Conservation (phyloP, 2,113 vertebrate genomes). For the Meriones unguiculatus region DNA sequence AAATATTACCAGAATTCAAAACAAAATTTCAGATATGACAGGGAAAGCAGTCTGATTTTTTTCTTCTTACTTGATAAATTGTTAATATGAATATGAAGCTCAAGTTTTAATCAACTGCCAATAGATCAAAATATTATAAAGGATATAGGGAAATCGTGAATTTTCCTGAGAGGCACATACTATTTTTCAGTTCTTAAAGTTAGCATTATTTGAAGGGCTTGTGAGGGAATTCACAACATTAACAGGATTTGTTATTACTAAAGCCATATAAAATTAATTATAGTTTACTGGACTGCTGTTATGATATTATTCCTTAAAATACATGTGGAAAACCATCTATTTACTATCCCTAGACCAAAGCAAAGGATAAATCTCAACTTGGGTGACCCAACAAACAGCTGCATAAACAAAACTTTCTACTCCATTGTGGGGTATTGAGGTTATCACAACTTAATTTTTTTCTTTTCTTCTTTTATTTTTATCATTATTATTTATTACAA, state of each 20-base stretch:
- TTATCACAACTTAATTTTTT: too few relatives aligned
- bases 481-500: too few relatives aligned
- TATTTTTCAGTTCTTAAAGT: not conserved
- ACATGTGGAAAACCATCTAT: too few relatives aligned
- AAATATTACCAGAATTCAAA: not conserved
- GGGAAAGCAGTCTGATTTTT: not conserved
- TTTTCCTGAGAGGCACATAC: not conserved
- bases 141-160: not conserved
- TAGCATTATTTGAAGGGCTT: not conserved
- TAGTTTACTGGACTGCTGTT: not conserved
- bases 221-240: not conserved
- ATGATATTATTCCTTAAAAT: not conserved
- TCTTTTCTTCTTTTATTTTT: too few relatives aligned
- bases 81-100: not conserved
- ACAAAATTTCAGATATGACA: not conserved
- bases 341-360: not conserved
- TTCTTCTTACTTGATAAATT: not conserved
- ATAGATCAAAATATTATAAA: not conserved
- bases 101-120: not conserved
- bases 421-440: not conserved
- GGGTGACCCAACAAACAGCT: not conserved
- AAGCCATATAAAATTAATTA: not conserved
- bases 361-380: not conserved
- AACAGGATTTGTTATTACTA: not conserved
- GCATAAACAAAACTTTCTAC: not conserved